A percentile compares a stretch with the other conserved stretches of the same genome.
Conservation (phyloP, 1,140 invertebrate genomes). For the Trachymyrmex cornetzi region DNA sequence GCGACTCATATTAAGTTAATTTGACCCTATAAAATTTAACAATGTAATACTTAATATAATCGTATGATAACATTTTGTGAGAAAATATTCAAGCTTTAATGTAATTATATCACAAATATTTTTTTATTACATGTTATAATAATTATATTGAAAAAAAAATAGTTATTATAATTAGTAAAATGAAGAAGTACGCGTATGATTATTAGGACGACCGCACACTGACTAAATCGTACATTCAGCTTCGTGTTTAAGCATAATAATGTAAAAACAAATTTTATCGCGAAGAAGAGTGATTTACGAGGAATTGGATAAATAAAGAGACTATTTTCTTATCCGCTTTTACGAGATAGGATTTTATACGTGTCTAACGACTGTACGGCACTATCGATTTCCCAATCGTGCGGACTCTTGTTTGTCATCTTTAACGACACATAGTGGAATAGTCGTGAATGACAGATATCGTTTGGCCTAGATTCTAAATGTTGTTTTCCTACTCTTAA, state of each 20-base stretch:
- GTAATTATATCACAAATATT: background rate
- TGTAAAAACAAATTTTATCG: slow-evolving; percentile 15
- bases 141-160: background rate
- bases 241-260: slow-evolving; percentile 7
- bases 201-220: background rate
- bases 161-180: slow-evolving; percentile 14
- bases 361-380: slow-evolving; percentile 15
- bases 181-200: background rate
- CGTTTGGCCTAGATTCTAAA: slow-evolving; percentile 35
- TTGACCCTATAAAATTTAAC: no score
- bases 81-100: slow-evolving; percentile 20
- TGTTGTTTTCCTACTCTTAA: slow-evolving; percentile 29
- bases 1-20: no score
- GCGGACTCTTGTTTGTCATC: slow-evolving; percentile 47
- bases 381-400: slow-evolving; percentile 50
- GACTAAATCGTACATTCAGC: slow-evolving; percentile 23
- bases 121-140: slow-evolving; percentile 8
- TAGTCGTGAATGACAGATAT: slow-evolving; percentile 5
- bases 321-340: slow-evolving; percentile 42
- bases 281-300: slow-evolving; percentile 7
- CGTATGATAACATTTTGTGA: background rate
- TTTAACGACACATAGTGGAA: slow-evolving; percentile 35
- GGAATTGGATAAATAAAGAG: slow-evolving; percentile 5
- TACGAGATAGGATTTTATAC: slow-evolving; percentile 27
- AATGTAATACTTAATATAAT: slow-evolving; percentile 17